These are phyloP conservation scores for Brachymystax lenok DNA, from an alignment of 2,797 vertebrate species.

Conservation along the genomic window DNA sequence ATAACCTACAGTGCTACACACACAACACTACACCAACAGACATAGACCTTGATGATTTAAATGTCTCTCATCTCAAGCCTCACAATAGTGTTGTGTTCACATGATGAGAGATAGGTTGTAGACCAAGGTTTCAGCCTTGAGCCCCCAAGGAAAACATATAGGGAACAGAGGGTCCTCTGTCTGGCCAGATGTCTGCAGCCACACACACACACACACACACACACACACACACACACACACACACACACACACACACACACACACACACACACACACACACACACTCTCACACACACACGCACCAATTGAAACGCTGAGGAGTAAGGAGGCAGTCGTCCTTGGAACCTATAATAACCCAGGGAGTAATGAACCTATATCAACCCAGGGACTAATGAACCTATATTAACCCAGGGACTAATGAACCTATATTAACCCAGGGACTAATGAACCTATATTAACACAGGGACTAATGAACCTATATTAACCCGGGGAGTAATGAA, in stretches of 20 bases:
- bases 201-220: background rate
- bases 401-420: background rate
- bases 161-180: slow-evolving; percentile 57
- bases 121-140: slow-evolving; percentile 58
- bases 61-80: background rate
- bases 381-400: background rate
- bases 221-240: background rate
- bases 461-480: too few relatives aligned
- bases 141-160: slow-evolving; percentile 17
- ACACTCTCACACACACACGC: background rate
- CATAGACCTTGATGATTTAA: slow-evolving; percentile 5
- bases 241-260: background rate
- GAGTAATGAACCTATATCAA: background rate
- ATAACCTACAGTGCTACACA: slow-evolving; percentile 36
- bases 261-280: background rate
- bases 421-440: background rate
- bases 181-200: slow-evolving; percentile 47
- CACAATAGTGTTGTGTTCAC: background rate
- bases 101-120: slow-evolving; percentile 37
- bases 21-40: background rate
- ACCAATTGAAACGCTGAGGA: background rate
- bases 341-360: background rate
- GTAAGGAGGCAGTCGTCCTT: background rate
- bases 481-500: background rate
- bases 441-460: too few relatives aligned